A percentile compares a stretch with the other conserved stretches of the same genome.
Evolutionary conservation across 2,888 invertebrate genomes (phyloP).

Genomic region (Epinotia nisella): DNA sequence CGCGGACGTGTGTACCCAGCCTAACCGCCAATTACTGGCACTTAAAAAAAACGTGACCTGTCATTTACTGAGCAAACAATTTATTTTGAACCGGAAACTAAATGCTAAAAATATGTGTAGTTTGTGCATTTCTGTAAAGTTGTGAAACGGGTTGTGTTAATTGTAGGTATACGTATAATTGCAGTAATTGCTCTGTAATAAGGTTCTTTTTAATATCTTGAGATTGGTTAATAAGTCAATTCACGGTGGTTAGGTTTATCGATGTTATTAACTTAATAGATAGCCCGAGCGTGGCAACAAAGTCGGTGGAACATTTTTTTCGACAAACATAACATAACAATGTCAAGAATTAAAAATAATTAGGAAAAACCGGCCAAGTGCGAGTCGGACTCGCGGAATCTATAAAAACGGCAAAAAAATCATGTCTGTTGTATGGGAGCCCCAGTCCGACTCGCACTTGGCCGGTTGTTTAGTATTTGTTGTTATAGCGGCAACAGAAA

Average conservation of each 20-base stretch:
- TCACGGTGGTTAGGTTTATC: conserved; percentile 1
- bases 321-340: background rate
- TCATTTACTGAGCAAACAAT: conserved; percentile 32
- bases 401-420: too few relatives aligned
- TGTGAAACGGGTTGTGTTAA: conserved; percentile 15
- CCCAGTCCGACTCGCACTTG: too few relatives aligned
- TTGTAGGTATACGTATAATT: background rate
- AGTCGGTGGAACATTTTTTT: background rate
- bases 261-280: background rate
- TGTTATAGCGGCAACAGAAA: too few relatives aligned
- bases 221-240: conserved; percentile 8
- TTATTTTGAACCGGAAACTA: conserved; percentile 31
- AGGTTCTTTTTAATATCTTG: background rate
- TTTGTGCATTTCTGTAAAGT: conserved; percentile 28
- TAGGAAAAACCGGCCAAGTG: too few relatives aligned
- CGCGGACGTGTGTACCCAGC: conserved; percentile 7
- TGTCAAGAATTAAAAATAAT: too few relatives aligned
- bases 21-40: conserved; percentile 26
- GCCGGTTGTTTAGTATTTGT: too few relatives aligned
- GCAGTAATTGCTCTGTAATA: conserved; percentile 6
- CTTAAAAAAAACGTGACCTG: conserved; percentile 28
- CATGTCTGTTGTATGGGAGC: too few relatives aligned
- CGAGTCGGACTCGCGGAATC: too few relatives aligned
- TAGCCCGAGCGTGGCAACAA: background rate
- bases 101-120: conserved; percentile 23